Conservation (phyloP, 2,888 invertebrate genomes). For the Calameuta pallipes region DNA sequence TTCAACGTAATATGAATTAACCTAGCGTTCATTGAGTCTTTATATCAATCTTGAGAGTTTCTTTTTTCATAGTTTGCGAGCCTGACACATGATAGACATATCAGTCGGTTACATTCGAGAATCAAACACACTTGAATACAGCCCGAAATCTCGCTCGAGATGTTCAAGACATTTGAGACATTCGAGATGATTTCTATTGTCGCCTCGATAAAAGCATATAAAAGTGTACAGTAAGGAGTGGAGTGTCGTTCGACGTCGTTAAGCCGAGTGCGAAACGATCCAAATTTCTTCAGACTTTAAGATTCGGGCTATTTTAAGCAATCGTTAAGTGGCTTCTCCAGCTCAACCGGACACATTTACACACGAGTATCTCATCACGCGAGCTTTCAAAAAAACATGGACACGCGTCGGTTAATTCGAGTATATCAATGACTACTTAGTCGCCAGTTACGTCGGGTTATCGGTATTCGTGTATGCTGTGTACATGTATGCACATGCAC, state of each 20-base stretch:
- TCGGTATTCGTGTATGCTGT: not conserved
- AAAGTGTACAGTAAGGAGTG: not conserved
- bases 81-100: not conserved
- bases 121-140: not conserved
- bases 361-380: constrained; percentile 32
- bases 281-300: not conserved
- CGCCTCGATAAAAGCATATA: not conserved
- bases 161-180: not conserved
- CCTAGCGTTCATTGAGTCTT: not conserved
- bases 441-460: not conserved
- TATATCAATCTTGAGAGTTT: not conserved
- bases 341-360: constrained; percentile 35
- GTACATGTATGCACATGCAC: not conserved
- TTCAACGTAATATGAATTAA: not conserved
- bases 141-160: not conserved
- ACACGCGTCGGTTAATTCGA: not conserved
- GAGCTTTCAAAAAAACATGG: constrained; percentile 12
- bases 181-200: not conserved
- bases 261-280: not conserved
- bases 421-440: not conserved
- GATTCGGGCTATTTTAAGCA: constrained; percentile 47
- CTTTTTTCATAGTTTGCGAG: not conserved
- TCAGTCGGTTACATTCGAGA: not conserved
- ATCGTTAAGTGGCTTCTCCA: constrained; percentile 45
- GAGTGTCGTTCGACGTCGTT: not conserved